Evolutionary conservation across 1,140 invertebrate species (phyloP).

Genomic region (Rhagoletis pomonella): DNA sequence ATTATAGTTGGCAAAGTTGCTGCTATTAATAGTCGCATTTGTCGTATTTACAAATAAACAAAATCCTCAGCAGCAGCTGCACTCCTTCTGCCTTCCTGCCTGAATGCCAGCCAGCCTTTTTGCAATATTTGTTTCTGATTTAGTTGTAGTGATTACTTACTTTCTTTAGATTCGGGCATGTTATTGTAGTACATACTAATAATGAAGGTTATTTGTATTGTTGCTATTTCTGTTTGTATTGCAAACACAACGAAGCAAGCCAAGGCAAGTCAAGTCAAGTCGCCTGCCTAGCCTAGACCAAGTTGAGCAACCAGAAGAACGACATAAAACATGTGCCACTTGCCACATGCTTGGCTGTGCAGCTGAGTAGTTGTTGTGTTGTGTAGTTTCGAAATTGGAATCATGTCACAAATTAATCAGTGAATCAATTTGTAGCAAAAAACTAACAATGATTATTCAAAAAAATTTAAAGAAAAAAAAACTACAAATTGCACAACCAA

Average conservation of each 20-base stretch:
- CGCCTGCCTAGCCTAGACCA: not conserved
- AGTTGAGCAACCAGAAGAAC: not conserved
- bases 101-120: not conserved
- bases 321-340: not conserved
- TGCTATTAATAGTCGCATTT: slow-evolving; percentile 1
- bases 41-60: not conserved
- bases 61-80: not conserved
- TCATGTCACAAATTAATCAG: slow-evolving; percentile 52
- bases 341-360: not conserved
- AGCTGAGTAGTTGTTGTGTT: not conserved
- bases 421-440: slow-evolving; percentile 41
- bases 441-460: slow-evolving; percentile 18
- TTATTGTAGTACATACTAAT: slow-evolving; percentile 14
- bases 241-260: not conserved
- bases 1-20: slow-evolving; percentile 45
- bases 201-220: not conserved
- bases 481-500: not conserved
- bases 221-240: slow-evolving; percentile 9
- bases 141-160: not conserved
- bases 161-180: slow-evolving; percentile 5
- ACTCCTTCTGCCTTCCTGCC: not conserved
- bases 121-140: too few species aligned
- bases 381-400: slow-evolving; percentile 9
- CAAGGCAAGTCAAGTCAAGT: slow-evolving; percentile 6
- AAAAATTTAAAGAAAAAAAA: not conserved